Evolutionary conservation across 2,888 invertebrate genomes (phyloP), one percentile per base, ranked within the genome.

Genomic region (Catotricha subobsoleta): DNA sequence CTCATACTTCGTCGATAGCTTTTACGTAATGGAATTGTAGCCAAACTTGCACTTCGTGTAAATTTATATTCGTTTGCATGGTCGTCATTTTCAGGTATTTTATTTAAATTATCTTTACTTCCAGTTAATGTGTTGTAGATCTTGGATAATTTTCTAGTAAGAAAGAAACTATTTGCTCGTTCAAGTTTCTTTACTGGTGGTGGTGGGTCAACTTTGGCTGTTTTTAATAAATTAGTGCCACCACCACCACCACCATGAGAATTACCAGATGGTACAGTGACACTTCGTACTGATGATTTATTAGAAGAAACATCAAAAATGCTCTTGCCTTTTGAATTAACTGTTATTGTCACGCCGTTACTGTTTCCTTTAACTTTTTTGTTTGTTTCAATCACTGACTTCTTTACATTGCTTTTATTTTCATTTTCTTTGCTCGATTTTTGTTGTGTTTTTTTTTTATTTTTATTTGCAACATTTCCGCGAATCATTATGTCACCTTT

Each of bases 11-110:
- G 55, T 0, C 60, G 42, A 15, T 42, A 42, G 21, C 39, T 56
- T 45, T 61, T 62, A 1, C 58, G 54, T 2, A 59, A 51, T 1
- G 60, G 50, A 33, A 60, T 50, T 25, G 59, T 45, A 12, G 60
- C 59, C 56, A 63, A 57, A 13, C 60, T 62, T 6, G 58, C 56
- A 47, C 62, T 63, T 2, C 62, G 55, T 2, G 55, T 57, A 40
- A 62, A 61, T 9, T 56, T 54, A 37, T 51, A 59, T 2, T 20
- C 23, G 9, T 34, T 19, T 19, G 44, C 45, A 13, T 27, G 20
- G 18, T 21, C 8, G 12, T 40, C 39, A n/a, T 36, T 16, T 18
- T 39, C 29, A 9, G 18, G 50, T 16, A 50, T 44, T 25, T 54
- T 58, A 29, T 48, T 47, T n/a, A 63, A 45, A 44, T 58, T 60